Percentiles rank a stretch among this genome's conserved stretches.
phyloP scores from a whole-genome alignment of 2,888 invertebrate species.

The Apomyelois bistriatella region DNA sequence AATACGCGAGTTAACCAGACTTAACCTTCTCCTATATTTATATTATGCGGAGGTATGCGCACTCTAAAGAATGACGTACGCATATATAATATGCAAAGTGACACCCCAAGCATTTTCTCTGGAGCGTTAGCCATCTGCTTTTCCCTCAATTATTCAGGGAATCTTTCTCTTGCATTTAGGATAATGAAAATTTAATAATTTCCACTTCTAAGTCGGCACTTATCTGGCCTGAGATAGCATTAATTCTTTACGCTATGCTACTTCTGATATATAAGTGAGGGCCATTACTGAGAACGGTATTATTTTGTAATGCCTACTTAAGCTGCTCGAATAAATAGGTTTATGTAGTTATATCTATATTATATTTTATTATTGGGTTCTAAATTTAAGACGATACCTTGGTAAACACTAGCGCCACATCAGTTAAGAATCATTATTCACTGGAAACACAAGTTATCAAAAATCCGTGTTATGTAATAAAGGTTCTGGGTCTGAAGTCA shows the following conservation, averaged over 20 bases:
- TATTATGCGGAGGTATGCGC: not conserved
- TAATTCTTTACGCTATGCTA: slow-evolving; percentile 27
- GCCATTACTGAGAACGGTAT: not conserved
- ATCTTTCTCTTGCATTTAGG: slow-evolving; percentile 65
- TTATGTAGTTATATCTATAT: no score
- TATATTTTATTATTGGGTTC: no score
- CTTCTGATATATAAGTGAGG: not conserved
- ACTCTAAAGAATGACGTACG: slow-evolving; percentile 11
- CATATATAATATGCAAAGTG: slow-evolving; percentile 27
- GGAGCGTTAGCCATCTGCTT: slow-evolving; percentile 36
- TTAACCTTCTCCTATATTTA: not conserved
- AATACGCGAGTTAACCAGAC: not conserved
- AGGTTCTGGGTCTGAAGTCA: no score
- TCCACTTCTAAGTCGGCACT: slow-evolving; percentile 43
- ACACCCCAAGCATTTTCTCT: slow-evolving; percentile 25
- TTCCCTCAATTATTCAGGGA: slow-evolving; percentile 57
- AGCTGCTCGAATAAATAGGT: no score
- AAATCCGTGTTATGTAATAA: no score
- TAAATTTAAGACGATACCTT: no score
- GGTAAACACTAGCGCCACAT: no score
- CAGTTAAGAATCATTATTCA: no score
- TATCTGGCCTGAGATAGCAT: slow-evolving; percentile 33
- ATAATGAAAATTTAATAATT: slow-evolving; percentile 67
- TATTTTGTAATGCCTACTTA: not conserved
- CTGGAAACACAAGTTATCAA: no score